Base-by-base conservation (phyloP, 2,888 invertebrate species). In the Drosophila koepferae region DNA sequence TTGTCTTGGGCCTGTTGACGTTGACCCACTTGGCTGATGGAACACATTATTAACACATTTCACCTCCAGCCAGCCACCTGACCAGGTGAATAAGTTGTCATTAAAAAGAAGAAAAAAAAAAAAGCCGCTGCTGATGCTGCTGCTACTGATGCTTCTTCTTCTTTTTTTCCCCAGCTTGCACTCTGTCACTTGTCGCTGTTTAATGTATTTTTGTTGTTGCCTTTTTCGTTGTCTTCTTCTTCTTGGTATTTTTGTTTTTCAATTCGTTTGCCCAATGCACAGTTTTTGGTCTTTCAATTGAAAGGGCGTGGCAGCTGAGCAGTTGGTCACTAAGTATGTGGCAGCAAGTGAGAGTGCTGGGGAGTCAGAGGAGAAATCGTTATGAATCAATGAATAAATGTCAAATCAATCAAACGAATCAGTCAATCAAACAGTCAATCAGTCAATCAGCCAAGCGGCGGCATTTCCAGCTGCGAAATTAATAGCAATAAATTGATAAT, bases 11-110 rank as follows among this genome's bases (percentile, higher is more conserved):
- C 83, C 72, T 69, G 76, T 77, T 72, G 77, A 73, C 59, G 86
- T 68, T 89, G 89, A 90, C 90, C 89, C 87, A 89, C 82, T 89
- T 87, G 64, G 75, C 74, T 82, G 80, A 80, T 79, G 82, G 88
- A 73, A 76, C 77, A 67, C 67, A 67, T 85, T 85, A 86, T 89
- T 89, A 90, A 87, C 89, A 89, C 90, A 89, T 85, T 81, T 82
- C 87, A 87, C 87, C 88, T 81, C 48, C 55, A 41, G 46, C 38
- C 59, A 36, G 46, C 43, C 64, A 44, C 61, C 61, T 77, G 67
- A 53, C 56, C 55, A 77, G 66, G 23, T 64, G 74, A 72, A 68
- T 76, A 74, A 80, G 78, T 79, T 80, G 72, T 82, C 86, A 85
- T 80, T 80, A 77, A 77, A 81, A 44, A 5, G 43, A 49, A 20